Base-by-base conservation (phyloP, 2,797 vertebrate genomes). In the Carduelis carduelis region DNA sequence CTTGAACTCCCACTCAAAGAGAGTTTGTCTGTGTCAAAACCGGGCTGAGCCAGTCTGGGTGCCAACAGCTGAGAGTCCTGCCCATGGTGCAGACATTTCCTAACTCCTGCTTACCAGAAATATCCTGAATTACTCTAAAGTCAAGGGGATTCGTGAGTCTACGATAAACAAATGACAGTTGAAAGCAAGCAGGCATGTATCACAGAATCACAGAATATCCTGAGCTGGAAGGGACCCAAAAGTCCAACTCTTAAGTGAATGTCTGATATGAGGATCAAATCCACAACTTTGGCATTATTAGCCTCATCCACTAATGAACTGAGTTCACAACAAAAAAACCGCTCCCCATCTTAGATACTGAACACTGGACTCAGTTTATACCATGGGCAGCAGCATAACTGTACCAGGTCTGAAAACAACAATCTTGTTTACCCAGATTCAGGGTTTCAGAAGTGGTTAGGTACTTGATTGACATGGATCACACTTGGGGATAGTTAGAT, bases 251-350 rank as follows among this genome's bases (percentile, higher is more conserved):
- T 37, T n/a, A 14, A 43, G 12, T 32, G 37, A 35, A 35, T 32
- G 18, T 12, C 3, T 9, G 14, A 14, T 12, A 27, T 5, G 8
- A 19, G 26, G 17, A 41, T 49, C 32, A 65, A 49, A 35, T 6
- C 11, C 44, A 43, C 37, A 57, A 19, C 17, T 30, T 19, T 26
- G 32, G 12, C 32, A 22, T 43, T 57, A 35, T 35, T 35, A 50
- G 32, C 11, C 28, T 9, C 44, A 43, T 4, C 14, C 18, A 50
- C 22, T 32, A 50, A 32, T 16, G 8, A 28, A 3, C 18, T 0
- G 0, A 35, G 27, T 17, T 75, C 12, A 26, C 8, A 15, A 15
- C 18, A 35, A 19, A 50, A 75, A 47, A 15, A 41, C 4, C 0
- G 30, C 7, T 49, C 21, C 21, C 6, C 12, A 26, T 27, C 4